Base-by-base conservation (phyloP, 2,888 invertebrate species). In the Sarcophaga variegata region DNA sequence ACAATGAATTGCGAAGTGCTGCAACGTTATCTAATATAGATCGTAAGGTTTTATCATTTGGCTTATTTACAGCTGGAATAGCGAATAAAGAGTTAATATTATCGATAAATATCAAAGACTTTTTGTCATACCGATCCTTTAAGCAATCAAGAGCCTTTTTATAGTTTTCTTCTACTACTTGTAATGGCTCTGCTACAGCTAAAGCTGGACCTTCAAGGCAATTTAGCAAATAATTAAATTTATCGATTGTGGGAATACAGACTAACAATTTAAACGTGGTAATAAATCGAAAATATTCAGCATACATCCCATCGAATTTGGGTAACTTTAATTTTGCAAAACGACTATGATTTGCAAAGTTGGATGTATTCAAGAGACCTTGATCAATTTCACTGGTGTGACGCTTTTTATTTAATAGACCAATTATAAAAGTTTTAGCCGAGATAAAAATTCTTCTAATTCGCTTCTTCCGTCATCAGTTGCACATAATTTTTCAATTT, bases 11-110 rank as follows among this genome's bases (percentile, higher is more conserved):
- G 22, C 70, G 45, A 20, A 76, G 83, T 0, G 20, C 71, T 54
- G 71, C 54, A 25, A 72, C 72, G 37, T 60, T 72, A 37, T 59
- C 59, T 59, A 59, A 17, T 59, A 80, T n/a, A 10, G 70, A 80
- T 12, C 71, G 71, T 10, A 71, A 60, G 2, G 17, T 17, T 25
- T 22, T 1, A 25, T 62, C 22, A 8, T 62, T 60, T n/a, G 78
- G 78, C 45, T 67, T 77, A 8, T 20, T 10, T 3, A 77, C 45
- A 11, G 62, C 0, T 49, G 25, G 0, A 22, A 78, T 62, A 12
- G 69, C 60, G 62, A 69, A 70, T 10, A 78, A n/a, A 14, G 69
- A 78, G 22, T 78, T 78, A 8, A 78, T 27, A 45, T 78, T 17
- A 2, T 66, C 76, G 5, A 76, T 54, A 22, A 22, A 22, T 22